These are phyloP conservation scores for Drosophila robusta DNA, from an alignment of 2,888 invertebrate species.

Conservation along the genomic window DNA sequence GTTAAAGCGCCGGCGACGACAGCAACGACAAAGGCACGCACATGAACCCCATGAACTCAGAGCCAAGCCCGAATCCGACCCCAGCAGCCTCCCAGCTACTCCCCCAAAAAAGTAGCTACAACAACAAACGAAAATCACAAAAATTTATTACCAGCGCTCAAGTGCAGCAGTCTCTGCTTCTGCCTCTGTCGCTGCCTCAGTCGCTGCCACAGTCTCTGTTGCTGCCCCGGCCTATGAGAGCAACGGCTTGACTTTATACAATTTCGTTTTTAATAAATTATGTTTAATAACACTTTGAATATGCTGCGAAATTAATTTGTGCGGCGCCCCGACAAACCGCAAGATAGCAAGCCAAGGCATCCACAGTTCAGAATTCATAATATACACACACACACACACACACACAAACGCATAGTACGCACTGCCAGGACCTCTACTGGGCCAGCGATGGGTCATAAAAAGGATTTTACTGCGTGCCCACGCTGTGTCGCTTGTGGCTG, in stretches of 20 bases:
- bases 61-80: background rate
- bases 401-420: constrained; percentile 2
- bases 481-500: constrained; percentile 70
- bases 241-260: constrained; percentile 67
- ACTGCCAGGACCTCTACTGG: constrained; percentile 34
- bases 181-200: background rate
- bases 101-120: constrained; percentile 12
- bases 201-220: background rate
- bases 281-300: constrained; percentile 82
- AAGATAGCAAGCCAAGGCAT: constrained; percentile 38
- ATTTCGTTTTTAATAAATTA: constrained; percentile 82
- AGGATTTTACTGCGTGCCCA: constrained; percentile 78
- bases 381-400: constrained; percentile 8
- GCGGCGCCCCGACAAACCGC: constrained; percentile 60
- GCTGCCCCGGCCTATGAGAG: constrained; percentile 12
- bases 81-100: background rate
- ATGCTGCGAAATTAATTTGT: constrained; percentile 81
- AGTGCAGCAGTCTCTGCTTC: constrained; percentile 40
- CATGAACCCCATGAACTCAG: constrained; percentile 61
- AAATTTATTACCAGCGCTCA: constrained; percentile 68
- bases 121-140: constrained; percentile 58
- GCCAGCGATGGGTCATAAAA: constrained; percentile 64
- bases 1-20: constrained; percentile 54
- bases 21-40: constrained; percentile 56
- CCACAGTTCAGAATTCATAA: constrained; percentile 40